Conservation (phyloP, 2,113 vertebrate species). For the Pyrgilauda ruficollis region DNA sequence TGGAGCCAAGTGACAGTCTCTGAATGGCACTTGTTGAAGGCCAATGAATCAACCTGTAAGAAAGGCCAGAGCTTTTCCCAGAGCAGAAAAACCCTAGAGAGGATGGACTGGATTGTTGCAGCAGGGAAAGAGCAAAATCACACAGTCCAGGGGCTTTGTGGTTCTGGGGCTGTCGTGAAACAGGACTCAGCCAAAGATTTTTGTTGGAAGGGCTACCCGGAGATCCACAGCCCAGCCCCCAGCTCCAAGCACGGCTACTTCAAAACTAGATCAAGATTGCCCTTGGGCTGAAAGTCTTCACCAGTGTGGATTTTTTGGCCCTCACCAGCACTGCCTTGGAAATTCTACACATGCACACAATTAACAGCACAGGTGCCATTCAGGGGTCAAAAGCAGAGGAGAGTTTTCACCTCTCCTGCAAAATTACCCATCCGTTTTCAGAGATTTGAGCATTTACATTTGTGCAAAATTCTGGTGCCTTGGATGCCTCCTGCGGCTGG, state of each 20-base stretch:
- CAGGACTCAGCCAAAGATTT: neutral
- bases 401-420: neutral
- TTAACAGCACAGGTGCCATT: neutral
- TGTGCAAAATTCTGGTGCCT: neutral
- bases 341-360: neutral
- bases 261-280: neutral
- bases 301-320: neutral
- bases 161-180: neutral
- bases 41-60: accelerated
- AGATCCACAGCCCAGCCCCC: neutral
- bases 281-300: neutral
- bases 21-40: neutral
- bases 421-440: neutral
- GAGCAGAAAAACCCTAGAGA: neutral
- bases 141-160: accelerated
- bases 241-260: neutral
- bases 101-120: neutral
- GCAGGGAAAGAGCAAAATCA: neutral
- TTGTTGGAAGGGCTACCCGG: neutral
- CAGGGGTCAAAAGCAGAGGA: neutral
- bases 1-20: neutral
- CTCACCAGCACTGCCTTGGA: neutral
- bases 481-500: neutral
- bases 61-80: neutral
- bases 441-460: neutral